A percentile compares a stretch with the other conserved stretches of the same genome.
Conservation (phyloP, 2,797 vertebrate species). For the Gymnoscopelus microlampas region DNA sequence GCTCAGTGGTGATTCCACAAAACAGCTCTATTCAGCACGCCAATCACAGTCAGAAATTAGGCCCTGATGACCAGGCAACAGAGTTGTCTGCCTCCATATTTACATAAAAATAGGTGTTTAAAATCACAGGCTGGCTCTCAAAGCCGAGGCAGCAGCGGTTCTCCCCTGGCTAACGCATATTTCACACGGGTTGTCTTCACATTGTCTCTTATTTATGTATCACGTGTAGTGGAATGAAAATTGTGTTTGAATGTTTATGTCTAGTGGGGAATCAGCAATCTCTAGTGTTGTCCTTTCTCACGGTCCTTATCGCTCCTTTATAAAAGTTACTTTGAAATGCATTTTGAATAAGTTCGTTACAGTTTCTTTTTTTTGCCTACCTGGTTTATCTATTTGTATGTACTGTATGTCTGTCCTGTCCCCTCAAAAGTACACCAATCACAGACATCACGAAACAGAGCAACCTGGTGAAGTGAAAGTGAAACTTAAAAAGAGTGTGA, state of each 20-base stretch:
- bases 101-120: slow-evolving; percentile 60
- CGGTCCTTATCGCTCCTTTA: background rate
- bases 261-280: background rate
- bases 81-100: slow-evolving; percentile 67
- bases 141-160: slow-evolving; percentile 37
- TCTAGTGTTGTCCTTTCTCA: background rate
- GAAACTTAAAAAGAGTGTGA: no score
- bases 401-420: no score
- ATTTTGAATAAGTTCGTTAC: no score
- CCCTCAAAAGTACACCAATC: no score
- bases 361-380: no score
- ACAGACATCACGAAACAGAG: no score
- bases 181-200: slow-evolving; percentile 46
- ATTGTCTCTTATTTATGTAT: slow-evolving; percentile 29
- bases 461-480: no score
- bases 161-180: slow-evolving; percentile 38
- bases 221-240: slow-evolving; percentile 30
- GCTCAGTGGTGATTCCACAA: slow-evolving; percentile 56
- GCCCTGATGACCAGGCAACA: slow-evolving; percentile 49
- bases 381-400: no score
- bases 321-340: no score
- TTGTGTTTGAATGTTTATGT: background rate
- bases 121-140: slow-evolving; percentile 45
- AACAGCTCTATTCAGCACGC: slow-evolving; percentile 71
- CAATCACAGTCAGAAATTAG: slow-evolving; percentile 65